Base-by-base conservation (phyloP, 1,140 invertebrate genomes). In the Saccostrea echinata region DNA sequence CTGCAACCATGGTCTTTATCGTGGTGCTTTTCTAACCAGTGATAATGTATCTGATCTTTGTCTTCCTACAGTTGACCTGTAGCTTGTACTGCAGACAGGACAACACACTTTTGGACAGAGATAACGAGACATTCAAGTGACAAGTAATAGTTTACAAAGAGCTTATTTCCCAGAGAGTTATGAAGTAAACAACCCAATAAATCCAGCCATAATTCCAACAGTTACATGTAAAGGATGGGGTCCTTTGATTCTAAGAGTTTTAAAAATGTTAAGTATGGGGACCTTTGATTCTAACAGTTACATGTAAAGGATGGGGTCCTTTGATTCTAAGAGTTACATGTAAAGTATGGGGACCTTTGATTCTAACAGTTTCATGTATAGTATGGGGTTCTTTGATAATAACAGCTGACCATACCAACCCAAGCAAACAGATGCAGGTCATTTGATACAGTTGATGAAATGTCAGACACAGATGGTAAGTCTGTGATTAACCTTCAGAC, bases 371-470 rank as follows among this genome's bases (percentile, higher is more conserved):
- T n/a, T n/a, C 43, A 43, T n/a, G n/a, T n/a, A n/a, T n/a, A n/a
- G n/a, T n/a, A n/a, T 43, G 43, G 43, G 57, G 57, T 11, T 18
- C 57, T 64, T 64, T 64, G 57, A 64, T 24, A 64, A 64, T 21
- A 12, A 76, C 68, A 76, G 68, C 27, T 76, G 68, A 76, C 68
- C 68, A 76, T 16, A 4, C 68, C 30, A 24, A 24, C 21, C 2
- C 21, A 64, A n/a, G 8, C 57, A 76, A n/a, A 21, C 57, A 76
- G 68, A 30, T 76, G 68, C 27, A 30, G 27, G 68, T 33, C 24
- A 76, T 76, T 27, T 76, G 68, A 76, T 76, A 76, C 27, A 33
- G 68, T 76, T 76, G 68, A 76, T 76, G 68, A 76, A 76, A 30
- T 30, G 11, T 13, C 13, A 33, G 11, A 33, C 68, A 76, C 68